Percentiles rank a stretch among this genome's conserved stretches.
phyloP scores from a whole-genome alignment of 2,113 vertebrate species.

The Rhadina sibilatrix region DNA sequence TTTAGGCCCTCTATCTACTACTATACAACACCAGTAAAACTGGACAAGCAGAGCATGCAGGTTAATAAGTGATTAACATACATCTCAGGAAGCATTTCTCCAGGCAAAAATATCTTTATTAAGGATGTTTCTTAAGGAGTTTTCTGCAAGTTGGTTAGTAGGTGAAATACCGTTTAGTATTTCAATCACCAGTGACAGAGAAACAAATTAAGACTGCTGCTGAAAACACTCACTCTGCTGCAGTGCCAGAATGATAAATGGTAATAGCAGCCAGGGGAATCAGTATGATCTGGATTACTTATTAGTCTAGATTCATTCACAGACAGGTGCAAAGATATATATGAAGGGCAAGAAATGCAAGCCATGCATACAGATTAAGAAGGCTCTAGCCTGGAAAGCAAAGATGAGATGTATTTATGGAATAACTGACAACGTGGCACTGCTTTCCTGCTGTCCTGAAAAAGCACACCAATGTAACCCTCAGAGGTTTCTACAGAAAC shows the following conservation, averaged over 20 bases:
- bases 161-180: background rate
- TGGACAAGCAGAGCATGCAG: background rate
- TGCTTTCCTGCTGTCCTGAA: background rate
- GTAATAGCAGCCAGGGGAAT: background rate
- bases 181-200: slow-evolving; percentile 16
- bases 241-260: slow-evolving; percentile 24
- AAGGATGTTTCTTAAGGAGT: background rate
- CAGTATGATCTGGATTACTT: slow-evolving; percentile 11
- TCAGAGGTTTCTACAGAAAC: background rate
- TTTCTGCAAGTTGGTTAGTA: slow-evolving; percentile 1
- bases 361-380: background rate
- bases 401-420: background rate
- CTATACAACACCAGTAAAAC: background rate
- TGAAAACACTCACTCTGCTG: slow-evolving; percentile 14
- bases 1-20: background rate
- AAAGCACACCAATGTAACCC: background rate
- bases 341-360: background rate
- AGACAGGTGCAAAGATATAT: slow-evolving; percentile 4
- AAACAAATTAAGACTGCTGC: slow-evolving; percentile 38
- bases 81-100: background rate
- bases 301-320: background rate
- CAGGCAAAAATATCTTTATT: background rate
- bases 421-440: background rate
- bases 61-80: background rate
- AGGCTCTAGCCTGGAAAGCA: background rate